Conservation (phyloP, 2,113 vertebrate species). For the Lethenteron camtschaticum region DNA sequence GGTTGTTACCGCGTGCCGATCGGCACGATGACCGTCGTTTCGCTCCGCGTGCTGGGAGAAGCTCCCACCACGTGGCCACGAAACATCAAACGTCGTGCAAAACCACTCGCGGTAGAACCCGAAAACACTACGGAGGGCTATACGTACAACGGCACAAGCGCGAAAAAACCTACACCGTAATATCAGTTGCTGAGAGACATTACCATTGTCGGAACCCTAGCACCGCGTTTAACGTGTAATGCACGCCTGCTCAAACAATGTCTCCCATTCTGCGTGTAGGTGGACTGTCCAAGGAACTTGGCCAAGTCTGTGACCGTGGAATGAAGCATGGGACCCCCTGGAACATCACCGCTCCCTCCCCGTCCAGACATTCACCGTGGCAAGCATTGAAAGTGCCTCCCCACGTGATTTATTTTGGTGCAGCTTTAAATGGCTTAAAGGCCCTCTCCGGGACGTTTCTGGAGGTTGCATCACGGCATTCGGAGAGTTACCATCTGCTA, state of each 20-base stretch:
- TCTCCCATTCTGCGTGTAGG: slow-evolving; percentile 26
- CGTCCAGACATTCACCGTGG: too few relatives aligned
- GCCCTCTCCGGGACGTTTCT: too few relatives aligned
- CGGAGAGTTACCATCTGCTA: too few relatives aligned
- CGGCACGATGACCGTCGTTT: too few relatives aligned
- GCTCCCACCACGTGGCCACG: too few relatives aligned
- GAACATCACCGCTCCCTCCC: too few relatives aligned
- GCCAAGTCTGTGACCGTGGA: slow-evolving; percentile 95
- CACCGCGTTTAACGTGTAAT: neutral
- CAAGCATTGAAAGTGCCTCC: too few relatives aligned
- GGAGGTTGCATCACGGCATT: too few relatives aligned
- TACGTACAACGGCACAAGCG: neutral
- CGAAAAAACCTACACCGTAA: neutral
- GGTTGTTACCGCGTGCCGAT: too few relatives aligned
- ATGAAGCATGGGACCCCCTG: slow-evolving; percentile 22
- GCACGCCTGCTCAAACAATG: neutral
- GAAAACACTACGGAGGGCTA: neutral
- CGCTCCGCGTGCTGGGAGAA: too few relatives aligned
- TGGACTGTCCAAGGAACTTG: slow-evolving; percentile 93
- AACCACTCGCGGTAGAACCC: neutral
- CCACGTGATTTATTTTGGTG: too few relatives aligned
- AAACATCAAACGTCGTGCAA: neutral
- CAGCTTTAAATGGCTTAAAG: too few relatives aligned
- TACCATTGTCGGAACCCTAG: neutral
- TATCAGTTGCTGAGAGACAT: neutral